These are phyloP conservation scores for Coreoperca whiteheadi DNA, from an alignment of 2,113 vertebrate species.

Conservation along the genomic window DNA sequence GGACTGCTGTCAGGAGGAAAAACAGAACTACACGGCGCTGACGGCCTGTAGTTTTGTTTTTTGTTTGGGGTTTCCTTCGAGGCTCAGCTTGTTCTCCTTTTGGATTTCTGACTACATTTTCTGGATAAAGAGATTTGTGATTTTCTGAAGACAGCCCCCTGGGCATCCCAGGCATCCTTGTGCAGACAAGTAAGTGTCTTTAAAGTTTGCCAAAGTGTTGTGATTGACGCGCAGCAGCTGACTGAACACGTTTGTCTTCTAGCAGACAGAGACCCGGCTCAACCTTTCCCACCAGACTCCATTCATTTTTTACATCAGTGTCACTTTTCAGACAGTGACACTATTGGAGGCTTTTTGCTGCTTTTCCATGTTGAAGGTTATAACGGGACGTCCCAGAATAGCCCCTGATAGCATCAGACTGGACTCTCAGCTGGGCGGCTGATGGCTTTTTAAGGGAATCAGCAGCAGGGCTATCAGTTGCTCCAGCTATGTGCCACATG, in stretches of 20 bases:
- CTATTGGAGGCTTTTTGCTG: neutral
- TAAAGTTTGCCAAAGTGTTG: conserved; percentile 10
- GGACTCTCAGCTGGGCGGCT: conserved; percentile 85
- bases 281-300: neutral
- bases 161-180: conserved; percentile 95
- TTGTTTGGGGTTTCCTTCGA: conserved; percentile 83
- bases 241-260: neutral
- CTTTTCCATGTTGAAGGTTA: conserved; percentile 86
- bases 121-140: conserved; percentile 91
- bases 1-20: conserved; percentile 92
- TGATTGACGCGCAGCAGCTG: conserved; percentile 22
- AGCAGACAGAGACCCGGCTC: too few species aligned
- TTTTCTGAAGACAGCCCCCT: conserved; percentile 81
- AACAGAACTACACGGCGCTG: conserved; percentile 94
- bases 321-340: neutral
- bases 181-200: conserved; percentile 92
- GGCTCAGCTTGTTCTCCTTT: conserved; percentile 91
- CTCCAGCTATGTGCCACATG: conserved; percentile 94
- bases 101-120: conserved; percentile 88
- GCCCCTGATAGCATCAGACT: conserved; percentile 90
- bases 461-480: conserved; percentile 90
- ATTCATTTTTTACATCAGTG: neutral
- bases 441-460: conserved; percentile 99
- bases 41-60: conserved; percentile 97
- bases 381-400: conserved; percentile 92